phyloP scores from a whole-genome alignment of 1,140 invertebrate genomes.

The Eciton burchellii region DNA sequence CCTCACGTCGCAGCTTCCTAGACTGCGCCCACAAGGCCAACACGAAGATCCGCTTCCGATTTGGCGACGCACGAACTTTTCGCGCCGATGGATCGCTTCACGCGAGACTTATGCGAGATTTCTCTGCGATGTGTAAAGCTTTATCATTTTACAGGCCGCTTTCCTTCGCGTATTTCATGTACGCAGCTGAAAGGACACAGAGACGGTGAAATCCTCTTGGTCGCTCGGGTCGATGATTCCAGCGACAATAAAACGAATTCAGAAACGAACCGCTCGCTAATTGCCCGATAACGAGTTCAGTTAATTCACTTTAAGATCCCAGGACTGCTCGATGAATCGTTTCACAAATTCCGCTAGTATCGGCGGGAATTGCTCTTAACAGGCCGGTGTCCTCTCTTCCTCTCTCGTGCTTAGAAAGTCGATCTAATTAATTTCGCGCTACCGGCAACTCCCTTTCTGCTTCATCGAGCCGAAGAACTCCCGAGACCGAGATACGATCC shows the following conservation, averaged over 20 bases:
- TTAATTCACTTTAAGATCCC: conserved; percentile 36
- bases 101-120: no score
- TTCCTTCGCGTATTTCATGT: background rate
- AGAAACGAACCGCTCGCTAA: conserved; percentile 28
- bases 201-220: background rate
- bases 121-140: background rate
- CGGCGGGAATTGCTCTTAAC: conserved; percentile 10
- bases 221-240: background rate
- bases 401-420: conserved; percentile 41
- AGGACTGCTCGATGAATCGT: conserved; percentile 18
- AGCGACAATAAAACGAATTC: conserved; percentile 16
- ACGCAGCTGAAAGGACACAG: no score
- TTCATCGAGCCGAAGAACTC: conserved; percentile 4
- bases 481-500: background rate
- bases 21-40: conserved; percentile 30
- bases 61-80: background rate
- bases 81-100: no score
- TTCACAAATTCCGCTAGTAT: conserved; percentile 28
- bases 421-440: conserved; percentile 54
- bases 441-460: background rate
- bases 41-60: conserved; percentile 12
- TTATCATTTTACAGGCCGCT: background rate
- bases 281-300: conserved; percentile 46
- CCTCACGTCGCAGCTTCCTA: conserved; percentile 56
- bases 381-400: background rate